These are phyloP conservation scores for Pheosia gnoma DNA, from an alignment of 2,888 invertebrate genomes.

Conservation along the genomic window DNA sequence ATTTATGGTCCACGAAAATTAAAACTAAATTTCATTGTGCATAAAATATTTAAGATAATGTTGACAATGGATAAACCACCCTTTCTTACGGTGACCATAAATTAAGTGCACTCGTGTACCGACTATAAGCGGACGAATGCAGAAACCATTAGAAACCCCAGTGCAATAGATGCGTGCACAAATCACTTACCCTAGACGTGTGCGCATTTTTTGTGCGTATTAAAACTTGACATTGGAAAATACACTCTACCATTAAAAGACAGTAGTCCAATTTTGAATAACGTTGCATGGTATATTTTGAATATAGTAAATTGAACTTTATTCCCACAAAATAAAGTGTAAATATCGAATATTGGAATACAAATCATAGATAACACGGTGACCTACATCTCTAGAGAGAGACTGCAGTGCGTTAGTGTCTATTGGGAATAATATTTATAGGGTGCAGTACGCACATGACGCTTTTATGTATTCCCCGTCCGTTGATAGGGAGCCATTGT, in stretches of 20 bases:
- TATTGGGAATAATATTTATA: constrained; percentile 80
- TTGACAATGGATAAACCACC: constrained; percentile 76
- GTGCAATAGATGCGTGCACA: constrained; percentile 67
- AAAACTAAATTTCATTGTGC: constrained; percentile 66
- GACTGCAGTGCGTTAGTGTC: constrained; percentile 74
- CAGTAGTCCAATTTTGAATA: constrained; percentile 30
- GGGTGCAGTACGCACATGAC: constrained; percentile 82
- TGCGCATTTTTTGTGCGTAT: constrained; percentile 23
- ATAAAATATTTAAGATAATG: constrained; percentile 78
- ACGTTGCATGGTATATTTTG: constrained; percentile 13
- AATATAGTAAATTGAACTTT: constrained; percentile 48
- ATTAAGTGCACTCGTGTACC: constrained; percentile 68
- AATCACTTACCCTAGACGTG: constrained; percentile 32
- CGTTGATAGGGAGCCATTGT: constrained; percentile 63
- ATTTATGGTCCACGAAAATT: constrained; percentile 64
- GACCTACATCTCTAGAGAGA: constrained; percentile 81
- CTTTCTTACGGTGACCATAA: constrained; percentile 69
- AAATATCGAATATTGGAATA: constrained; percentile 41
- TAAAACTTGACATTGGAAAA: constrained; percentile 4
- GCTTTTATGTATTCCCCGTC: constrained; percentile 80
- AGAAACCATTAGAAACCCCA: constrained; percentile 71
- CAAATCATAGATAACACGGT: constrained; percentile 62
- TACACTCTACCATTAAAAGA: constrained; percentile 9
- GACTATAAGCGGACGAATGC: constrained; percentile 62
- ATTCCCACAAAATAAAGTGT: constrained; percentile 42